Evolutionary conservation across 2,113 vertebrate species (phyloP).

Genomic region (Dipodomys ordii): DNA sequence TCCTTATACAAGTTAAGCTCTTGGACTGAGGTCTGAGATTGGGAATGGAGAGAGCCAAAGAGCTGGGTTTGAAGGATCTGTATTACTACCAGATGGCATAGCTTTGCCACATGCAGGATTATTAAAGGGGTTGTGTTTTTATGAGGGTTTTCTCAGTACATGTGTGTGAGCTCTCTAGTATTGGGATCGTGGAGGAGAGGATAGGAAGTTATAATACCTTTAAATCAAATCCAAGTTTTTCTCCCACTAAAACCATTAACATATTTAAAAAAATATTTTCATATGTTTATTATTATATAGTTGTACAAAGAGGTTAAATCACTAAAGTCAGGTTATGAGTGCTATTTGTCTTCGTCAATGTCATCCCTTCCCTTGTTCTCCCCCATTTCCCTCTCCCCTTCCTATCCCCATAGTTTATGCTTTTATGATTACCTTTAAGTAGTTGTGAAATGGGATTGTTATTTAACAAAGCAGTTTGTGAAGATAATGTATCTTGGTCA

Average conservation of each 20-base stretch:
- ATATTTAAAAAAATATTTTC: background rate
- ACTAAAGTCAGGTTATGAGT: no score
- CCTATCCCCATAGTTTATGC: no score
- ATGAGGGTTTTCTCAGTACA: background rate
- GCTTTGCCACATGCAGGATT: background rate
- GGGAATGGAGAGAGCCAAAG: background rate
- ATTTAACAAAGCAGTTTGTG: no score
- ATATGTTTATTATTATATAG: no score
- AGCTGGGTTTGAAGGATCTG: background rate
- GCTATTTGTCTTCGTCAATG: no score
- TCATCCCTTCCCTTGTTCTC: no score
- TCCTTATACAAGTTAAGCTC: background rate
- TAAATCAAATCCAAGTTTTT: background rate
- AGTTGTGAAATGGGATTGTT: no score
- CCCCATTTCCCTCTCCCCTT: no score
- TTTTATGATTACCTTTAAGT: no score
- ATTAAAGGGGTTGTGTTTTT: background rate
- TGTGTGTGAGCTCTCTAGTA: background rate
- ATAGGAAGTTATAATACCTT: background rate
- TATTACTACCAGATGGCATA: background rate
- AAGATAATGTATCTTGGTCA: no score
- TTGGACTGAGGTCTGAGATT: background rate
- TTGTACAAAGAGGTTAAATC: no score
- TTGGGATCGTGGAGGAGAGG: no score
- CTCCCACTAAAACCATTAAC: background rate